Percentiles rank a stretch among this genome's conserved stretches.
Evolutionary conservation across 1,140 invertebrate genomes (phyloP).

Genomic region (Papilio aristodemus): DNA sequence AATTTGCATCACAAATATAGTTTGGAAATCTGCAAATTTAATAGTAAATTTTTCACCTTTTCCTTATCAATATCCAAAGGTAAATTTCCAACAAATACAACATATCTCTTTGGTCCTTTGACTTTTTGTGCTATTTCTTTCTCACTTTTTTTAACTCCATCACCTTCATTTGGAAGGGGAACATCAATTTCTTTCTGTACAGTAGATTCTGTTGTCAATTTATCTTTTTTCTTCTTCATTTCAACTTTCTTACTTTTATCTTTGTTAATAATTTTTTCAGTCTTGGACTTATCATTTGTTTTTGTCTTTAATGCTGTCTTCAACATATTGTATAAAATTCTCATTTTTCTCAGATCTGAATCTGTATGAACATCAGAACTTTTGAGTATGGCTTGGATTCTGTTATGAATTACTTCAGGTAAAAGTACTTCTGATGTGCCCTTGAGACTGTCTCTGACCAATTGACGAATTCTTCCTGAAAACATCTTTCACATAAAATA

Average conservation of each 20-base stretch:
- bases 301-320: conserved; percentile 46
- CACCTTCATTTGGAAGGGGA: conserved; percentile 24
- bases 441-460: conserved; percentile 52
- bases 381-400: conserved; percentile 57
- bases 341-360: conserved; percentile 58
- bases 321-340: conserved; percentile 71
- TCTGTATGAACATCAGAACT: conserved; percentile 47
- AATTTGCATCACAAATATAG: too few species aligned
- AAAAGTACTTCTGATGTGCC: conserved; percentile 48
- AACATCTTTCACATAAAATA: neutral
- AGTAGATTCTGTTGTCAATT: conserved; percentile 22
- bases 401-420: conserved; percentile 61
- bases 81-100: conserved; percentile 72
- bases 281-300: conserved; percentile 34
- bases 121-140: conserved; percentile 45
- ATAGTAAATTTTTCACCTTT: conserved; percentile 45
- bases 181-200: conserved; percentile 31
- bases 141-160: conserved; percentile 39
- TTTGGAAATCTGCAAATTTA: too few species aligned
- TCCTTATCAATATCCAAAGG: conserved; percentile 59
- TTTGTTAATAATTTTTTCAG: conserved; percentile 38
- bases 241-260: conserved; percentile 34
- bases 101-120: conserved; percentile 70
- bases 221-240: conserved; percentile 37
- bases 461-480: conserved; percentile 61